phyloP scores from a whole-genome alignment of 2,797 vertebrate genomes.

The Esox masquinongy region DNA sequence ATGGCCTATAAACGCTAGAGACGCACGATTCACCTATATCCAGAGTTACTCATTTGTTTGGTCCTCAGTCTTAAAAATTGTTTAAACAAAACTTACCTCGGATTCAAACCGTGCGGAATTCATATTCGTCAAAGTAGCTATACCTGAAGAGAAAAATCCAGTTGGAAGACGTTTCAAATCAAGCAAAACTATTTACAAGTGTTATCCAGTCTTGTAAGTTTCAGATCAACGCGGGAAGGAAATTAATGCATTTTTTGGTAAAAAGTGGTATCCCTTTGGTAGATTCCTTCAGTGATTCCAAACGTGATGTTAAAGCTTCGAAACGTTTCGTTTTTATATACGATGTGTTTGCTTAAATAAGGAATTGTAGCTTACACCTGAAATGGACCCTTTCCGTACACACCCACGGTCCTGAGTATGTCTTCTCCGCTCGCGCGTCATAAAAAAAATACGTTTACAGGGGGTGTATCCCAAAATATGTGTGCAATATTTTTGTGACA shows the following conservation, averaged over 20 bases:
- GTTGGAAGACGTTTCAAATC: not conserved
- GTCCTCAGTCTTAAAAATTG: not conserved
- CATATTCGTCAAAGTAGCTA: constrained; percentile 7
- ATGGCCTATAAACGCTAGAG: not conserved
- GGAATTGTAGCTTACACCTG: not conserved
- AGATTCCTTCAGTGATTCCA: not conserved
- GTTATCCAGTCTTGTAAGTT: not conserved
- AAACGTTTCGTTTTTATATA: not conserved
- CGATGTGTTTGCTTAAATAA: not conserved
- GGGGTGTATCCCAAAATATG: no score
- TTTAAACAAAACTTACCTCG: constrained; percentile 20
- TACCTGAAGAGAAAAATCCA: not conserved
- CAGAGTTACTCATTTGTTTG: not conserved
- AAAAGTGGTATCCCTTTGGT: not conserved
- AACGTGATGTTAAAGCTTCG: not conserved
- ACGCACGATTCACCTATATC: not conserved
- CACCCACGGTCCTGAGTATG: not conserved
- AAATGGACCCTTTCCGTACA: not conserved
- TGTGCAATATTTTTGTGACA: no score
- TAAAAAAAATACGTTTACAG: no score
- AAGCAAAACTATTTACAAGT: not conserved
- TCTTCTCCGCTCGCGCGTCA: no score
- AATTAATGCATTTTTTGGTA: not conserved
- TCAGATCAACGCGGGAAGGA: not conserved
- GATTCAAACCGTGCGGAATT: constrained; percentile 17